Conservation (phyloP, 2,113 vertebrate species). For the Vulpes vulpes region DNA sequence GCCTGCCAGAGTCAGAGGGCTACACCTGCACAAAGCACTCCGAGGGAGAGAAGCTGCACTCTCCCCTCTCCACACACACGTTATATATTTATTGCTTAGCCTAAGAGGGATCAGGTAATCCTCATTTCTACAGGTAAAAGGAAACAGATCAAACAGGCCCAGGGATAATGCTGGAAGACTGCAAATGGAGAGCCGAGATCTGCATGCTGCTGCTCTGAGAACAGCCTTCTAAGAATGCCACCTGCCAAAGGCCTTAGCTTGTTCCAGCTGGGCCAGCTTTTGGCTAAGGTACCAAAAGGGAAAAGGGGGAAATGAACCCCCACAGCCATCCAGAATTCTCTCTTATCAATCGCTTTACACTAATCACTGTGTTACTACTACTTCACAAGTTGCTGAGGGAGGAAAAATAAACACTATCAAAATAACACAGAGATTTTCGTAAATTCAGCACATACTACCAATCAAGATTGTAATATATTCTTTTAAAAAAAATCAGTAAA, state of each 20-base stretch:
- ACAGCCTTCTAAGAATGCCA: not conserved
- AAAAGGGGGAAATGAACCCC: not conserved
- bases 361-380: not conserved
- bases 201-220: not conserved
- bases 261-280: not conserved
- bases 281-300: not conserved
- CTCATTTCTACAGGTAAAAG: not conserved
- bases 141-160: not conserved
- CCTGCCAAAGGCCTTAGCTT: not conserved
- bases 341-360: not conserved
- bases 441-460: not conserved
- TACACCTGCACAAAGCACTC: not conserved
- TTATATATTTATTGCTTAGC: not conserved
- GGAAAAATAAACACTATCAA: not conserved
- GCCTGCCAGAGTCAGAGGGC: not conserved
- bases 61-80: not conserved
- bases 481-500: not conserved
- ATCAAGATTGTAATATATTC: not conserved
- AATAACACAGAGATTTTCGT: not conserved
- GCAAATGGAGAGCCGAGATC: not conserved
- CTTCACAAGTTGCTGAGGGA: not conserved
- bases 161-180: not conserved
- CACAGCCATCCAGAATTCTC: not conserved
- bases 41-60: not conserved
- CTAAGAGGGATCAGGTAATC: not conserved